phyloP scores from a whole-genome alignment of 2,113 vertebrate species.

The Agapornis roseicollis region DNA sequence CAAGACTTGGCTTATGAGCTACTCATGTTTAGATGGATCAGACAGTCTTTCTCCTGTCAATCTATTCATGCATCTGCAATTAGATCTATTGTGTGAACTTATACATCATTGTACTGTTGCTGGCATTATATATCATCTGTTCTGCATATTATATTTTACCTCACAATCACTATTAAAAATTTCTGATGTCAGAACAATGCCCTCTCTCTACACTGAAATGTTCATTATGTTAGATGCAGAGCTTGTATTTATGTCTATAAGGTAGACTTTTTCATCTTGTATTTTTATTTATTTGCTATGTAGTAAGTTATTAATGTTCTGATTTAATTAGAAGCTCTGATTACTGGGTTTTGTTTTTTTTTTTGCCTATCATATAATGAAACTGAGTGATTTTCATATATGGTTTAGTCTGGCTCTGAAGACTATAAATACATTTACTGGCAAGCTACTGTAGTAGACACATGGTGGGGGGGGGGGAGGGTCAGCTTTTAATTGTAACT shows the following conservation, averaged over 20 bases:
- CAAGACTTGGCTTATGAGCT: conserved; percentile 11
- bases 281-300: background rate
- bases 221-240: background rate
- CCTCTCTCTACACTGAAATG: background rate
- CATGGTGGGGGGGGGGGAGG: conserved; percentile 75
- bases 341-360: background rate
- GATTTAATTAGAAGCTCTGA: conserved; percentile 12
- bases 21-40: background rate
- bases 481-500: conserved; percentile 99
- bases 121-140: background rate
- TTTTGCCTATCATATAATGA: background rate
- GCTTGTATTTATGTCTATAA: background rate
- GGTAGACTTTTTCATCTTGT: background rate
- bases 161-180: background rate
- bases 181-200: background rate
- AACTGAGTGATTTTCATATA: conserved; percentile 18
- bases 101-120: background rate
- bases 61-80: background rate
- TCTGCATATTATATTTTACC: background rate
- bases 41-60: background rate
- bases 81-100: background rate
- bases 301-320: background rate
- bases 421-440: conserved; percentile 76
- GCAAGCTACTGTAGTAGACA: conserved; percentile 78
- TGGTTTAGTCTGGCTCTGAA: conserved; percentile 62